Evolutionary conservation across 2,888 invertebrate species (phyloP).

Genomic region (Eupithecia abbreviata): DNA sequence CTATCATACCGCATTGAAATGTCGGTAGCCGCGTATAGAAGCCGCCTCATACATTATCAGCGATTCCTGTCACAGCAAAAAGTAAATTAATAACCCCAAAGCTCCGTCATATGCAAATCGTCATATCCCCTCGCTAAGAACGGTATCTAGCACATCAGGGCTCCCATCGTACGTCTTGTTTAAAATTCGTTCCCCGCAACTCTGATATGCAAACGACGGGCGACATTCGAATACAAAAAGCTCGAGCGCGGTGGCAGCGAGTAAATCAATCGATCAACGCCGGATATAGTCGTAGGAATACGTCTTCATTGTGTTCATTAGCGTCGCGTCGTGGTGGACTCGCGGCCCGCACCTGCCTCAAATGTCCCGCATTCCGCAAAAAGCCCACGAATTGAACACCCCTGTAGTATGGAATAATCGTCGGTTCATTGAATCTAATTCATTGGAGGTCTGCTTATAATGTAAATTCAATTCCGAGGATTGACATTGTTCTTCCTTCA

Average conservation of each 20-base stretch:
- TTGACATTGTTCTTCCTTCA: neutral
- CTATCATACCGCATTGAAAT: slow-evolving; percentile 35
- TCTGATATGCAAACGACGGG: slow-evolving; percentile 79
- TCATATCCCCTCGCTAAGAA: slow-evolving; percentile 63
- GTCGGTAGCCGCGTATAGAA: slow-evolving; percentile 23
- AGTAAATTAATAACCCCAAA: slow-evolving; percentile 61
- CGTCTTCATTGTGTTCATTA: slow-evolving; percentile 84
- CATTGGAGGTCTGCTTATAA: slow-evolving; percentile 33
- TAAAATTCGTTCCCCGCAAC: slow-evolving; percentile 77
- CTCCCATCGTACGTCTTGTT: slow-evolving; percentile 72
- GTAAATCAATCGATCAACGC: slow-evolving; percentile 84
- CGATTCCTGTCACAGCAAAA: slow-evolving; percentile 48
- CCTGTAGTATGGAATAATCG: slow-evolving; percentile 48
- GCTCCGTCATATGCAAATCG: slow-evolving; percentile 72
- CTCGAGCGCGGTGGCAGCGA: slow-evolving; percentile 82
- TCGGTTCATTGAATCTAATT: slow-evolving; percentile 39
- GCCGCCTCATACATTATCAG: slow-evolving; percentile 38
- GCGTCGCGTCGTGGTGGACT: slow-evolving; percentile 59
- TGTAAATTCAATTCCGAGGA: slow-evolving; percentile 7
- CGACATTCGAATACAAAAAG: slow-evolving; percentile 84
- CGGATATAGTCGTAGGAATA: slow-evolving; percentile 80
- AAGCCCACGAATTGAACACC: slow-evolving; percentile 64
- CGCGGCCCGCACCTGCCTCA: slow-evolving; percentile 73
- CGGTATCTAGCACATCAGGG: slow-evolving; percentile 67
- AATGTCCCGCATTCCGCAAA: slow-evolving; percentile 71